Conservation (phyloP, 2,888 invertebrate species). For the Ophion ellenae region DNA sequence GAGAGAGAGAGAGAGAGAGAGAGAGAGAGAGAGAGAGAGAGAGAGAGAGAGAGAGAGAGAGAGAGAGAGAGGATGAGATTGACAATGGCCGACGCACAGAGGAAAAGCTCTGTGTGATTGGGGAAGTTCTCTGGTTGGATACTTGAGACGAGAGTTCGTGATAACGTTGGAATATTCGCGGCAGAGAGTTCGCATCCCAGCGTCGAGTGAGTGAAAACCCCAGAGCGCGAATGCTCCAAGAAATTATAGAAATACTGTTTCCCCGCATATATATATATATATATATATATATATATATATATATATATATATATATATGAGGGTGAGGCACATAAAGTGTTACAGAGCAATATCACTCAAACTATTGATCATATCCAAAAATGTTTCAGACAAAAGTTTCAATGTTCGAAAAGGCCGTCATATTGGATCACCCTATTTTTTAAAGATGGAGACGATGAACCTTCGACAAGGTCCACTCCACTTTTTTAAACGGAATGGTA, state of each 20-base stretch:
- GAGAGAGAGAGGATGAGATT: neutral
- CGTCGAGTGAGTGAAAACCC: conserved; percentile 46
- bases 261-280: neutral
- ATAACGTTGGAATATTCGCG: conserved; percentile 30
- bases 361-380: too few species aligned
- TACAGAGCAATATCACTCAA: too few species aligned
- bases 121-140: conserved; percentile 51
- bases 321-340: too few species aligned
- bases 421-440: too few species aligned
- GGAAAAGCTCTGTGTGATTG: conserved; percentile 28
- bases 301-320: too few species aligned
- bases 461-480: too few species aligned
- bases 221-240: conserved; percentile 17
- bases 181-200: conserved; percentile 41
- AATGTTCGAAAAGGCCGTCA: too few species aligned
- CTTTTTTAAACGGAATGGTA: too few species aligned
- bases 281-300: neutral
- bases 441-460: too few species aligned
- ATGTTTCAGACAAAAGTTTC: too few species aligned
- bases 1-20: conserved; percentile 20
- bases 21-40: too few species aligned
- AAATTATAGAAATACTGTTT: conserved; percentile 32
- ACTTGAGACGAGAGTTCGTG: conserved; percentile 52
- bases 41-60: conserved; percentile 13
- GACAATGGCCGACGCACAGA: neutral